Base-by-base conservation (phyloP, 2,888 invertebrate genomes). In the Blastobasis adustella region DNA sequence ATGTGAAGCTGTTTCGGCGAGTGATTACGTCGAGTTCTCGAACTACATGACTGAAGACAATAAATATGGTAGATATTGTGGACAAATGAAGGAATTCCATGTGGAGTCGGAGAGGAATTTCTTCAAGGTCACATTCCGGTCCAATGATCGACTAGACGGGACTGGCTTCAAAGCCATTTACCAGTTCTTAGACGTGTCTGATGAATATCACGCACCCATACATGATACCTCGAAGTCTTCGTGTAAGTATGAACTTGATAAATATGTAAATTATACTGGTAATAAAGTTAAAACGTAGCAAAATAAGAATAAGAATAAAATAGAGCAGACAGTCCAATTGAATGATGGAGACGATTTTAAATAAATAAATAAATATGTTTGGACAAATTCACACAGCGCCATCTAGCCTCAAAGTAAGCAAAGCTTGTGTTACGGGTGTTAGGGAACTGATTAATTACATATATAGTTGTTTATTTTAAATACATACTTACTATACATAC, bases 21-120 rank as follows among this genome's bases (percentile, higher is more conserved):
- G 98, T 71, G 99, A 99, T 82, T 98, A 95, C 82, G 95, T 99
- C 50, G 96, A 98, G 79, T 97, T 99, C 84, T 98, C 98, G 47
- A 99, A 98, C 89, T 97, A 94, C 76, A 92, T 95, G 90, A 93
- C 95, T 57, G 92, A 94, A 62, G 98, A 99, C 85, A 91, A 95
- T 69, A 96, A 97, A 79, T 96, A 95, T 80, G 92, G 93, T 47
- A 91, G 96, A 69, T 94, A 96, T 76, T 99, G 98, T 77, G 98
- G 98, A 6, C 93, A 93, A 66, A 90, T 93, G 77, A 92, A 92
- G 67, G 94, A 94, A 67, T 95, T 96, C 73, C 92, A 93, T 69
- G 91, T 96, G 44, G 93, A 93, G 65, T 98, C 98, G 5, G 97
- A 98, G 72, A 92, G 95, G 54, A 94, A 95, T 71, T 98, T 97